Base-by-base conservation (phyloP, 2,888 invertebrate genomes). In the Camptogramma bilineatum region DNA sequence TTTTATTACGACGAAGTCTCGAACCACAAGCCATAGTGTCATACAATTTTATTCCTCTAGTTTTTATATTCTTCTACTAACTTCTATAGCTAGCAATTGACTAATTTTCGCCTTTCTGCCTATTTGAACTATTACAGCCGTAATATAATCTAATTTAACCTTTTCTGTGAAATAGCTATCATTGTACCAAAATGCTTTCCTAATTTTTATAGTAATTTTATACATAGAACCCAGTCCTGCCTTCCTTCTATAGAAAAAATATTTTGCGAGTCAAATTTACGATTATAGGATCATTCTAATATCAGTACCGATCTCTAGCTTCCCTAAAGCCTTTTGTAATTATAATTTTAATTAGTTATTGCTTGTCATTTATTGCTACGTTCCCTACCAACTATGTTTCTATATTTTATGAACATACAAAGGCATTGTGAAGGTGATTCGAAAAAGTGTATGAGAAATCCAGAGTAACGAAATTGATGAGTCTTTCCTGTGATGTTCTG, bases 1-100 rank as follows among this genome's bases (percentile, higher is more conserved):
- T 81, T 80, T 79, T 80, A 76, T 71, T 58, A 80, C 82, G 84
- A 84, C 86, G 80, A 83, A 84, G 76, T 76, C 76, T 72, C 69
- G 77, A 77, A 76, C 83, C 83, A 83, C 82, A 90, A 90, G 90
- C 89, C 87, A 85, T 86, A 83, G 74, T 85, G 86, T 87, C 85
- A 77, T 74, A 79, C 81, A 85, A 82, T 85, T 78, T 83, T 68
- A 77, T 78, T 81, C 76, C 74, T 81, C 84, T 85, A 87, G 83
- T 81, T 83, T 77, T 84, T 69, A 70, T 75, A 80, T 79, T 83
- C 81, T 73, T 84, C 83, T 87, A 88, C 82, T 88, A 85, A 84
- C 81, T 79, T 85, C 86, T 91, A 92, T 87, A 86, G 90, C 92
- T 93, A 93, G 91, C 92, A 93, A 93, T 93, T 92, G 92, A 93